Base-by-base conservation (phyloP, 2,113 vertebrate genomes). In the Rutilus rutilus region DNA sequence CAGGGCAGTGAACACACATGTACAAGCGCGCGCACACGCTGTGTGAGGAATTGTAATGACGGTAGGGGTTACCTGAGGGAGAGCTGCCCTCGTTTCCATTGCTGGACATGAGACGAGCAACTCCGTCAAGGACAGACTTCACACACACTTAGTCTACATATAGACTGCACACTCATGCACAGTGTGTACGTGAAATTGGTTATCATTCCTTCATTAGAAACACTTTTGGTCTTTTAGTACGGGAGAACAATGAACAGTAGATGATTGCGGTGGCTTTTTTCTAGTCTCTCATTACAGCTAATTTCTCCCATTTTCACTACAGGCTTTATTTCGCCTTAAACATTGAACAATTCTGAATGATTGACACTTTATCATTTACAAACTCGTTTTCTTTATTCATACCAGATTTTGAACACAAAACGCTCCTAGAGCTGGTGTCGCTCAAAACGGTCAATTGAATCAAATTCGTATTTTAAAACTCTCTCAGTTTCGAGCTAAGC, bases 71-170 rank as follows among this genome's bases (percentile, higher is more conserved):
- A 88, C 79, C 87, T 83, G 80, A 74, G 84, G 64, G 75, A 74
- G n/a, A 8, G 79, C 52, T 82, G 80, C 85, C 75, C 80, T 83
- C 75, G 47, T 88, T 88, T 86, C 57, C 54, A 21, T 33, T 57
- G 54, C 76, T 47, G 60, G 42, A 54, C 39, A 74, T 30, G 42
- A 76, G 64, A 45, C 14, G 36, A 79, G 21, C 21, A 6, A 74
- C 73, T 52, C 6, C 1, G 15, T 62, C 78, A 86, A 65, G 45
- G 67, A 62, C 85, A 73, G 45, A 71, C 36, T 42, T 57, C 59
- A 33, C 30, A 42, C 45, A 27, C 62, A 78, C 78, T 45, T 50
- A 75, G n/a, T 27, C 52, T n/a, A 78, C 42, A 62, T 27, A 57
- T 33, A 73, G 15, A 33, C 27, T 54, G 57, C 19, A 23, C 59